Conservation (phyloP, 1,140 invertebrate species). For the Radopholus similis region DNA sequence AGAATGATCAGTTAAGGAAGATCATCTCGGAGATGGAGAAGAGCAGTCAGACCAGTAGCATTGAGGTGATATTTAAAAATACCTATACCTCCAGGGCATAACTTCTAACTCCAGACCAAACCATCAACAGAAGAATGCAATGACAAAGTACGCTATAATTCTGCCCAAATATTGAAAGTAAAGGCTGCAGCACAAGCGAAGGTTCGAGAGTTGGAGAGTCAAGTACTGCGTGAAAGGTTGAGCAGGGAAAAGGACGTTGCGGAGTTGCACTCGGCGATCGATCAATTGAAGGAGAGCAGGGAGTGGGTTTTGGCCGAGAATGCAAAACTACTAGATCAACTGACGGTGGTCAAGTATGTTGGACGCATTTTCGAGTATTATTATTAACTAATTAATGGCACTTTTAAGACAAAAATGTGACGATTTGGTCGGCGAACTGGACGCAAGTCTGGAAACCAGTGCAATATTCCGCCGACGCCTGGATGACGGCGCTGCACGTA, state of each 20-base stretch:
- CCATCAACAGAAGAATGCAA: background rate
- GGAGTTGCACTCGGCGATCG: slow-evolving; percentile 35
- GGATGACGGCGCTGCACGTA: slow-evolving; percentile 32
- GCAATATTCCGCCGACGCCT: slow-evolving; percentile 28
- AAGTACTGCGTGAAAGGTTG: slow-evolving; percentile 11
- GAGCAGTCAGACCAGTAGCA: slow-evolving; percentile 1
- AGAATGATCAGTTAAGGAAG: slow-evolving; percentile 46
- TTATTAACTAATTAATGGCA: background rate
- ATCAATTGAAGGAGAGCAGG: slow-evolving; percentile 45
- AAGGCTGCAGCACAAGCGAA: slow-evolving; percentile 49
- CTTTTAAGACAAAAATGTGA: slow-evolving; percentile 41
- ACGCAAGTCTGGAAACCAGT: slow-evolving; percentile 29
- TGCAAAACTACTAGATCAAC: slow-evolving; percentile 43
- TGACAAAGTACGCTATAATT: no score
- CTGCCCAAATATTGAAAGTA: slow-evolving; percentile 37
- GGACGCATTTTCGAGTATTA: background rate
- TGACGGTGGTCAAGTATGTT: slow-evolving; percentile 36
- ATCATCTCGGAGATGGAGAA: slow-evolving; percentile 48
- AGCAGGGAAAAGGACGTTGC: slow-evolving; percentile 30
- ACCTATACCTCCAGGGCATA: slow-evolving; percentile 4
- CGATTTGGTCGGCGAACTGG: slow-evolving; percentile 49
- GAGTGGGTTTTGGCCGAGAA: slow-evolving; percentile 56
- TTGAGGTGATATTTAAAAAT: slow-evolving; percentile 17
- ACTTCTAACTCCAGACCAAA: background rate
- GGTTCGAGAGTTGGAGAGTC: slow-evolving; percentile 52